Base-by-base conservation (phyloP, 2,797 vertebrate genomes). In the Schizopygopsis malacanthus region DNA sequence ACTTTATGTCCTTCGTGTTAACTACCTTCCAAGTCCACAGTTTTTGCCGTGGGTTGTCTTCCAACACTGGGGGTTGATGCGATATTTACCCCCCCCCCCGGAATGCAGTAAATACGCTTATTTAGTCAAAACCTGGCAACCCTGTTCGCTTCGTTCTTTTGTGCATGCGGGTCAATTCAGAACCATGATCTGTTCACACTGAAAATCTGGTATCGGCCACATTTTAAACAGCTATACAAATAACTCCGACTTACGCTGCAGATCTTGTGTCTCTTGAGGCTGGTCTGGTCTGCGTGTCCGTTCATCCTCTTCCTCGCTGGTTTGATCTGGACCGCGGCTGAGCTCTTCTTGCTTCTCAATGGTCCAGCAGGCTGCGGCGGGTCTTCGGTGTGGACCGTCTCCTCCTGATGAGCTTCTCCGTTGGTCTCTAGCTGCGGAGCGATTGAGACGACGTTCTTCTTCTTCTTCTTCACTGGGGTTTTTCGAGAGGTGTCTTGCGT, bases 221-320 rank as follows among this genome's bases (percentile, higher is more conserved):
- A 52, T 52, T 52, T 52, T 6, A 52, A 18, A 16, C 41, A 43
- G 41, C 41, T 43, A 43, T 9, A 43, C 8, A 11, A 11, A 43
- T 47, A 47, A 50, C 13, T 4, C 13, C 1, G 7, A 91, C 93
- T 93, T 85, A 94, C 92, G 1, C 37, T 77, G 81, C 7, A 73
- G 22, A 33, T 9, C 65, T 87, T 91, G 0, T 10, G 28, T 47
- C 79, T 90, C 87, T 91, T 86, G 13, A 18, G 70, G 0, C 4
- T 37, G 33, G 80, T 37, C 61, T 81, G 78, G 28, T 59, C 69
- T 1, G 84, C 4, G 0, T 75, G 20, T 72, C 88, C 87, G 0
- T 85, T 92, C 67, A 52, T 47, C 41, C 67, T 82, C 45, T 87
- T 88, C 47, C 2, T 79, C 52, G 0, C 10, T 16, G 78, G 41